phyloP scores from a whole-genome alignment of 2,888 invertebrate genomes.

The Diplolepis rosae region DNA sequence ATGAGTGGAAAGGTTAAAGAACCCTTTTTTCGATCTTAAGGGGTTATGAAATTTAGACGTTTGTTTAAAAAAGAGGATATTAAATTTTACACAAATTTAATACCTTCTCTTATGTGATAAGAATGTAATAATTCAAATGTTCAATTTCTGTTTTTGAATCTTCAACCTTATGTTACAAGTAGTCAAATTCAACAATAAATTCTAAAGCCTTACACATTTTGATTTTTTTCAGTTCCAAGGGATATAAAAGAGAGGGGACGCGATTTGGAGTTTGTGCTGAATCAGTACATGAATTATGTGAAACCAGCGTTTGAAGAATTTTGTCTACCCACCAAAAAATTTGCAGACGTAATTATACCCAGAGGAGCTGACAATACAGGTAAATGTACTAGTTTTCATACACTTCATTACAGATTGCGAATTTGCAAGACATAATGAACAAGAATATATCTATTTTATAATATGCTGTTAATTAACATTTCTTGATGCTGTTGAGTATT shows the following conservation, averaged over 20 bases:
- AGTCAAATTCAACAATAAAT: constrained; percentile 17
- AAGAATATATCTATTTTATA: neutral
- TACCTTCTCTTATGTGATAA: too few relatives aligned
- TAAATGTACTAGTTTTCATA: constrained; percentile 72
- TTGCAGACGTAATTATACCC: constrained; percentile 99
- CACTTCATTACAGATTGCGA: neutral
- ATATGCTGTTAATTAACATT: neutral
- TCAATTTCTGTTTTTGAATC: constrained; percentile 8
- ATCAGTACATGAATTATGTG: constrained; percentile 97
- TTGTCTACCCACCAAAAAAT: constrained; percentile 98
- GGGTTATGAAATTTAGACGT: too few relatives aligned
- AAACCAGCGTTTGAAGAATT: constrained; percentile 99
- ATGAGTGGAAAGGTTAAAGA: too few relatives aligned
- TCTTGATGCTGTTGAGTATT: neutral
- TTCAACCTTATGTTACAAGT: constrained; percentile 24
- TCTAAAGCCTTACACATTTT: neutral
- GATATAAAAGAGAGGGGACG: constrained; percentile 97
- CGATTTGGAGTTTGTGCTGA: constrained; percentile 94
- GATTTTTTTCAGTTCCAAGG: constrained; percentile 84
- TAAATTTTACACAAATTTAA: too few relatives aligned
- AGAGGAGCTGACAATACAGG: constrained; percentile 98
- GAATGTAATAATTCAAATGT: too few relatives aligned
- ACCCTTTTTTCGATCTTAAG: too few relatives aligned
- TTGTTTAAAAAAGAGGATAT: too few relatives aligned
- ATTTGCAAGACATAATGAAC: neutral